Evolutionary conservation across 1,140 invertebrate species (phyloP), one percentile per base, ranked within the genome.

Genomic region (Parasteatoda tepidariorum): DNA sequence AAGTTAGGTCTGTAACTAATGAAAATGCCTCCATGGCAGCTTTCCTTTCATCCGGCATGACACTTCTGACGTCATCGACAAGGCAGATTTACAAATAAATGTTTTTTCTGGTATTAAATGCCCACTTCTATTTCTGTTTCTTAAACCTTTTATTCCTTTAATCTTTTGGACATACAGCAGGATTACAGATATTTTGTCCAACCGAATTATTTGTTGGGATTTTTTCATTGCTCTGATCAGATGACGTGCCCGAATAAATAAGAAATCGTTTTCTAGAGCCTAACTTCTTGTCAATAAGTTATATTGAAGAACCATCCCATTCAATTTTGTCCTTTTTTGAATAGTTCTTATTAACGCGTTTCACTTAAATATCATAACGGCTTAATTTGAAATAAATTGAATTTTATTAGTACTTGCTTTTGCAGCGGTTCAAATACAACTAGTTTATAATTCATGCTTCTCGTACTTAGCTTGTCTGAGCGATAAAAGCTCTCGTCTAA

Each of bases 1-100:
- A 81, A 64, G 11, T 68, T 81, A 34, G 30, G 7, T 70, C 0
- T 67, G 7, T 78, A 64, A 79, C 3, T 70, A 2, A 79, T 67
- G 13, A 79, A 79, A 79, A 55, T 54, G 38, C 55, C 11, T 81
- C 48, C 62, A 67, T 81, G 62, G 38, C 62, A 66, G 64, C 38
- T 62, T 81, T 33, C 48, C 33, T 33, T 68, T 55, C 2, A 41
- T 68, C 30, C n/a, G 55, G 48, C 28, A 48, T 48, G 4, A 1
- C 24, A 48, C 22, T 48, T 66, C 22, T 66, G 28, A 62, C 30
- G 30, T 24, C 55, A 76, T 76, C 55, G 22, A 48, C 55, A 34
- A 33, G 30, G 30, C 13, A 66, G 0, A 34, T 34, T 2, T 33
- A 34, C 31, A 66, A 33, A n/a, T n/a, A n/a, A n/a, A 66, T 66